phyloP scores from a whole-genome alignment of 2,113 vertebrate genomes.

The Chroicocephalus ridibundus region DNA sequence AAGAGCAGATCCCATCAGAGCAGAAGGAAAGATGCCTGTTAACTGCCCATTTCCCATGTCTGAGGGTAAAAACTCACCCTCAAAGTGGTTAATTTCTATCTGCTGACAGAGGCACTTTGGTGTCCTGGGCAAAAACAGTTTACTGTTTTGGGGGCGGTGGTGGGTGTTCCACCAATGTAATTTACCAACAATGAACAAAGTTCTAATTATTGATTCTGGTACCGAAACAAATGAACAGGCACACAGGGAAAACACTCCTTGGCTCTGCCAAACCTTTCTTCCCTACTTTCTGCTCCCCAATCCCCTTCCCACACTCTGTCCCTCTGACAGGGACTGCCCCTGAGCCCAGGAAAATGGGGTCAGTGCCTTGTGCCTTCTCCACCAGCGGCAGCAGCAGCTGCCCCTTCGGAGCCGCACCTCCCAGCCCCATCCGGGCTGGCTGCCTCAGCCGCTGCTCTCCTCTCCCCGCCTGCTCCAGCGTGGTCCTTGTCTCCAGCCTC shows the following conservation, averaged over 20 bases:
- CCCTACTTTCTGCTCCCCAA: not conserved
- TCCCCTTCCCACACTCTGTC: not conserved
- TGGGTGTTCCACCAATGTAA: not conserved
- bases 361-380: not conserved
- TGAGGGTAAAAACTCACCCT: not conserved
- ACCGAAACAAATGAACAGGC: not conserved
- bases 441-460: rapidly evolving
- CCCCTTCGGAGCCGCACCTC: not conserved
- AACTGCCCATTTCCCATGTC: not conserved
- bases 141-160: not conserved
- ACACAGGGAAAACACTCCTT: not conserved
- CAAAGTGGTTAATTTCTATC: not conserved
- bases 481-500: not conserved
- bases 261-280: not conserved
- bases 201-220: not conserved
- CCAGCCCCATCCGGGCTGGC: no score
- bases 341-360: not conserved
- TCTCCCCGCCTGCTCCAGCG: rapidly evolving
- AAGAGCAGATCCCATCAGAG: not conserved
- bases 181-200: not conserved
- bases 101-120: not conserved
- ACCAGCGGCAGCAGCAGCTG: not conserved
- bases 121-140: not conserved
- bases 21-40: not conserved
- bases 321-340: not conserved